A percentile compares a stretch with the other conserved stretches of the same genome.
phyloP scores from a whole-genome alignment of 2,113 vertebrate species.

The Podarcis cretensis region DNA sequence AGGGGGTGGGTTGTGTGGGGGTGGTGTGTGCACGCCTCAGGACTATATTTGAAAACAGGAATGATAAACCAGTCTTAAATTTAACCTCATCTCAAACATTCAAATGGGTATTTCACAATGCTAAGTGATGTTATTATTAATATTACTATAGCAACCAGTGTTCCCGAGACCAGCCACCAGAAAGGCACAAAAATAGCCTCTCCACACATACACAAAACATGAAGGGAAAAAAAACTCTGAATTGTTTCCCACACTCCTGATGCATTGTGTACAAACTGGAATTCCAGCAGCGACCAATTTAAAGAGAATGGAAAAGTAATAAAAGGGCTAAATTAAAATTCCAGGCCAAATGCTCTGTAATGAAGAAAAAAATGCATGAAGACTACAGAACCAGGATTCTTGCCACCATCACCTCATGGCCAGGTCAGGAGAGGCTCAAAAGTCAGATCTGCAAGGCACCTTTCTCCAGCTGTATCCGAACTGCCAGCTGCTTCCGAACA shows the following conservation, averaged over 20 bases:
- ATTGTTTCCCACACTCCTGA: constrained; percentile 10
- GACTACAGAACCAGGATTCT: neutral
- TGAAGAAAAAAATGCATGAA: neutral
- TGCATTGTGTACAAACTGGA: neutral
- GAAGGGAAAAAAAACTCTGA: neutral
- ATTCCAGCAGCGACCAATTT: neutral
- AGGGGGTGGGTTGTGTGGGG: accelerated
- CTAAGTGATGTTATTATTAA: constrained; percentile 5
- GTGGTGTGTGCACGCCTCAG: too few species aligned
- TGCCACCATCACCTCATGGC: too few species aligned
- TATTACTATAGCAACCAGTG: constrained; percentile 20
- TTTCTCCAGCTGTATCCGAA: neutral
- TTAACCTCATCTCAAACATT: neutral
- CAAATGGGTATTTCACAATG: neutral
- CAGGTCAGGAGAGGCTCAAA: neutral
- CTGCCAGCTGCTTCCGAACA: constrained; percentile 7
- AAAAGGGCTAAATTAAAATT: neutral
- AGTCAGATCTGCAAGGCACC: neutral
- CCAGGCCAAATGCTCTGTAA: neutral
- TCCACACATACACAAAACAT: neutral
- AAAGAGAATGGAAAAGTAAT: neutral
- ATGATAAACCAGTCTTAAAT: neutral
- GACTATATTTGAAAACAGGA: neutral
- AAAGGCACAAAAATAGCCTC: constrained; percentile 19
- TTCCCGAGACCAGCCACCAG: neutral